Evolutionary conservation across 2,797 vertebrate genomes (phyloP).

Genomic region (Pangasius larnaudii): DNA sequence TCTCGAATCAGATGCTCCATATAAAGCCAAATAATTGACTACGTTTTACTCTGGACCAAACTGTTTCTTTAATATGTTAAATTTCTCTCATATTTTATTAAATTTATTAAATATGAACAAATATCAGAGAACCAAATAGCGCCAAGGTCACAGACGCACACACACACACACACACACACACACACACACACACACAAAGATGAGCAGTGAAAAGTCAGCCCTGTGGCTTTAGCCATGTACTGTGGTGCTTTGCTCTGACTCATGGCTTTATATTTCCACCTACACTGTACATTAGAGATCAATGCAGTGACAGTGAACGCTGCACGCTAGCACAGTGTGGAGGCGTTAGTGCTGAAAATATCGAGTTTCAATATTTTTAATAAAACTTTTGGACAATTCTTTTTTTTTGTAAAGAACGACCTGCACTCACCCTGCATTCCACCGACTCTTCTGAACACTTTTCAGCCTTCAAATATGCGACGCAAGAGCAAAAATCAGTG

Average conservation of each 20-base stretch:
- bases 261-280: conserved; percentile 35
- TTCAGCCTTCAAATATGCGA: neutral
- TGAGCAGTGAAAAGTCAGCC: neutral
- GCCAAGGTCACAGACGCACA: neutral
- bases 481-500: neutral
- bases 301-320: conserved; percentile 11
- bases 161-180: neutral
- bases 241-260: conserved; percentile 28
- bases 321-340: conserved; percentile 12
- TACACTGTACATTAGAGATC: conserved; percentile 32
- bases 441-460: conserved; percentile 7
- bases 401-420: neutral
- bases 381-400: conserved; percentile 23
- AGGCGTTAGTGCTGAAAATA: conserved; percentile 23
- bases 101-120: neutral
- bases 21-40: neutral
- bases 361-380: conserved; percentile 27
- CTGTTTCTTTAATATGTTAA: neutral
- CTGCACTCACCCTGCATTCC: conserved; percentile 1
- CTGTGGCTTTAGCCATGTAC: conserved; percentile 8
- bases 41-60: neutral
- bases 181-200: neutral
- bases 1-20: neutral
- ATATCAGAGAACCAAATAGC: neutral
- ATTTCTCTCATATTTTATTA: neutral